A percentile compares a stretch with the other conserved stretches of the same genome.
phyloP scores from a whole-genome alignment of 2,113 vertebrate species.

The Oreochromis spilurus region DNA sequence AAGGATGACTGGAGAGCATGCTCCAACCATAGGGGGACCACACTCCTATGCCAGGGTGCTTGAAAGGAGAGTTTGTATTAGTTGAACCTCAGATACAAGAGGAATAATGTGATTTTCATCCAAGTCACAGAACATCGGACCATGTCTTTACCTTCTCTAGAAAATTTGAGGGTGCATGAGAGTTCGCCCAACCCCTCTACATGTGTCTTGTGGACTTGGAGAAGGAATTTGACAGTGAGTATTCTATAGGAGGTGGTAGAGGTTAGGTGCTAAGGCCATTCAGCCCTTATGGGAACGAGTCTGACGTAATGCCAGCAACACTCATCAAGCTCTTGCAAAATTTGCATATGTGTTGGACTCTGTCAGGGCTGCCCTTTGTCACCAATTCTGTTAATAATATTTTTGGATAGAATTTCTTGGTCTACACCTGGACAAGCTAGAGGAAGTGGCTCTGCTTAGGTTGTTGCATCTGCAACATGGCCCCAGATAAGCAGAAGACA shows the following conservation, averaged over 20 bases:
- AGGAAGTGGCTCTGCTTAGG: too few relatives aligned
- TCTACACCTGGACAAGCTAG: too few relatives aligned
- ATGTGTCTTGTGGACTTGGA: neutral
- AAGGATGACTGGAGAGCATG: neutral
- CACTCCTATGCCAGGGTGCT: neutral
- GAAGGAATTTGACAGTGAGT: neutral
- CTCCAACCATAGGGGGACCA: neutral
- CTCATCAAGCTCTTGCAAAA: too few relatives aligned
- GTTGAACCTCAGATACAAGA: neutral
- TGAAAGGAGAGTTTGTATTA: neutral
- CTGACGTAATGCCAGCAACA: too few relatives aligned
- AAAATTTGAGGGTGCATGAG: neutral
- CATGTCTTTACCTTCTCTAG: neutral
- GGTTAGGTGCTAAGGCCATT: neutral
- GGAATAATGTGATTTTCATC: neutral
- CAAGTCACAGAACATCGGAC: fast-evolving
- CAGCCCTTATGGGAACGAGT: neutral
- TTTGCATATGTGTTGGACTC: too few relatives aligned
- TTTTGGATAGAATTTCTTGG: too few relatives aligned
- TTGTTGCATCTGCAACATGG: too few relatives aligned
- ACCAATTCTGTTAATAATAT: too few relatives aligned
- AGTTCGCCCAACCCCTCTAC: neutral
- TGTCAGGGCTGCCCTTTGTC: too few relatives aligned
- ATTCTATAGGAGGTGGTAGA: neutral
- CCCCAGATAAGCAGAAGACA: too few relatives aligned